Conservation (phyloP, 2,113 vertebrate genomes). For the Oenanthe melanoleuca region DNA sequence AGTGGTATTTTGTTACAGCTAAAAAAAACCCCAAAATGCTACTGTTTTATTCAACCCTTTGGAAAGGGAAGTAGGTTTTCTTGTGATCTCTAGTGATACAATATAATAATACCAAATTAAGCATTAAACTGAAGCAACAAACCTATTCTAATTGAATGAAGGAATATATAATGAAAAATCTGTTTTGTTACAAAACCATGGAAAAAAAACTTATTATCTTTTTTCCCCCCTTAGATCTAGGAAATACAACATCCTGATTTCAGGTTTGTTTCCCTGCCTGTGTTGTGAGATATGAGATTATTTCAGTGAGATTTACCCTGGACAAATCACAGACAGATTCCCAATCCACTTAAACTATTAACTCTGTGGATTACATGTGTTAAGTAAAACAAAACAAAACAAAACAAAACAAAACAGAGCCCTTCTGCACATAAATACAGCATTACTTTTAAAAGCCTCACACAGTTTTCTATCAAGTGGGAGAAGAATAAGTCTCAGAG, state of each 20-base stretch:
- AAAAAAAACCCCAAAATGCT: neutral
- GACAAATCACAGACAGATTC: neutral
- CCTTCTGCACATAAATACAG: neutral
- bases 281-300: neutral
- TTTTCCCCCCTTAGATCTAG: neutral
- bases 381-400: neutral
- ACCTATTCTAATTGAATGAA: neutral
- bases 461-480: neutral
- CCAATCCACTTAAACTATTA: slow-evolving; percentile 27
- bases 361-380: neutral
- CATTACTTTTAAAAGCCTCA: neutral
- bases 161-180: neutral
- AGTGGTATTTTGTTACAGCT: neutral
- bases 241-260: neutral
- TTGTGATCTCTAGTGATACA: neutral
- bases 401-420: neutral
- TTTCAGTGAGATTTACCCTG: neutral
- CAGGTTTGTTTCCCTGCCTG: neutral
- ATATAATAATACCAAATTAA: neutral
- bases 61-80: neutral
- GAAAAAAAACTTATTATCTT: neutral
- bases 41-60: neutral
- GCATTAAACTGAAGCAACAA: neutral
- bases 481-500: neutral
- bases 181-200: neutral